Evolutionary conservation across 2,888 invertebrate genomes (phyloP).

Genomic region (Diabrotica balteata): DNA sequence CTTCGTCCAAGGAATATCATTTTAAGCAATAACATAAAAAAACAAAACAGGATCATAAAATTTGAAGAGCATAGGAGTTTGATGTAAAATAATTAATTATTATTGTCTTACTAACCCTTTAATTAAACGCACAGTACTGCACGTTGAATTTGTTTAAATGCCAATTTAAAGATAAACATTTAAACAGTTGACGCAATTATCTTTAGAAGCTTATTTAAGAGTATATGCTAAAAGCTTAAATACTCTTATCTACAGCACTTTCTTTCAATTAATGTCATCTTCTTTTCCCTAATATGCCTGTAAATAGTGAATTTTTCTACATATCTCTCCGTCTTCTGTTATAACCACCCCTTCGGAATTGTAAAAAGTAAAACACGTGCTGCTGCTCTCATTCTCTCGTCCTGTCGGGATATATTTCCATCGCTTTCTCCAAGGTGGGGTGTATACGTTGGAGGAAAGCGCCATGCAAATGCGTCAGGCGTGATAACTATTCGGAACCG

Average conservation of each 20-base stretch:
- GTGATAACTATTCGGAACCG: constrained; percentile 60
- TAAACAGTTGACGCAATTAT: no score
- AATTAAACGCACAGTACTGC: no score
- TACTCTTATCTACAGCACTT: constrained; percentile 45
- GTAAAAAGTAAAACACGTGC: constrained; percentile 56
- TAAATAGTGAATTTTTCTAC: constrained; percentile 54
- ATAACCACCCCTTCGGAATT: constrained; percentile 42
- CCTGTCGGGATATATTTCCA: constrained; percentile 47
- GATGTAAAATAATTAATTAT: no score
- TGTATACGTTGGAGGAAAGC: constrained; percentile 50
- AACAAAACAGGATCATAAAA: no score
- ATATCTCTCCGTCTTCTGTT: constrained; percentile 44
- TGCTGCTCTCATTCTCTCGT: constrained; percentile 46
- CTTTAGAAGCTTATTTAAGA: constrained; percentile 35
- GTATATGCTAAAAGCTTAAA: constrained; percentile 49
- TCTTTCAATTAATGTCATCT: constrained; percentile 49
- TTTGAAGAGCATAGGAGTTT: no score
- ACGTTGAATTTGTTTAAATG: no score
- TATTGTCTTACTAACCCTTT: no score
- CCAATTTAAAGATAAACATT: no score
- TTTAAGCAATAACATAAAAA: no score
- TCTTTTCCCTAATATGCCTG: constrained; percentile 50
- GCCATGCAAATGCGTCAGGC: constrained; percentile 62
- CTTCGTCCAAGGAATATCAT: no score
- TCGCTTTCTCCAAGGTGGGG: constrained; percentile 51